Conservation (phyloP, 2,797 vertebrate species). For the Syncerus caffer region DNA sequence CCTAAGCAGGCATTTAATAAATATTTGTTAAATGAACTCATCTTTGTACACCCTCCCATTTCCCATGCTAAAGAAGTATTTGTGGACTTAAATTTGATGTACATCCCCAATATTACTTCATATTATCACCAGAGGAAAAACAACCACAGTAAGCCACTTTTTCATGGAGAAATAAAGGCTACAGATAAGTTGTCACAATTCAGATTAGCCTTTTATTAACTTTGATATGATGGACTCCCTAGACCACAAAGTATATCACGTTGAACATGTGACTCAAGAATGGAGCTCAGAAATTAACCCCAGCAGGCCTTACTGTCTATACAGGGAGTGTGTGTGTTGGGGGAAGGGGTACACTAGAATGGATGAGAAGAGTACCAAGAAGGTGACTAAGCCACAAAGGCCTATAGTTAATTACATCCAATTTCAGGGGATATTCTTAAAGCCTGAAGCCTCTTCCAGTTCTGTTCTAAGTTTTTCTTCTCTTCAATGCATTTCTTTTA, state of each 20-base stretch:
- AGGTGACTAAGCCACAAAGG: background rate
- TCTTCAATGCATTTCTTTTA: background rate
- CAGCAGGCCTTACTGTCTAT: background rate
- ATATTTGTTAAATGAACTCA: background rate
- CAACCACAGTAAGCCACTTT: background rate
- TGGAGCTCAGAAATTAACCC: background rate
- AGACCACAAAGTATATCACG: background rate
- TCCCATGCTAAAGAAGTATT: background rate
- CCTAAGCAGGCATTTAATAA: background rate
- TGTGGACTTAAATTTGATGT: background rate
- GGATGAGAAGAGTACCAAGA: background rate
- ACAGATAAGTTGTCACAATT: background rate
- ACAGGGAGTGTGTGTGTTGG: background rate
- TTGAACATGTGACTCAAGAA: background rate
- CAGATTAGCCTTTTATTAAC: background rate
- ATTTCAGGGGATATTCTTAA: background rate
- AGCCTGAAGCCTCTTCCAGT: background rate
- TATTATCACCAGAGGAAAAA: background rate
- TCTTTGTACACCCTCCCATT: background rate
- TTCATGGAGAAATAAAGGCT: background rate
- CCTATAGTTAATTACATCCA: background rate
- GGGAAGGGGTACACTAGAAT: accelerated
- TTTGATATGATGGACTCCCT: background rate
- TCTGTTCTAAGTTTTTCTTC: background rate
- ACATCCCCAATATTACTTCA: background rate